Evolutionary conservation across 1,140 invertebrate genomes (phyloP), one percentile per base, ranked within the genome.

Genomic region (Heliconius eleuchia): DNA sequence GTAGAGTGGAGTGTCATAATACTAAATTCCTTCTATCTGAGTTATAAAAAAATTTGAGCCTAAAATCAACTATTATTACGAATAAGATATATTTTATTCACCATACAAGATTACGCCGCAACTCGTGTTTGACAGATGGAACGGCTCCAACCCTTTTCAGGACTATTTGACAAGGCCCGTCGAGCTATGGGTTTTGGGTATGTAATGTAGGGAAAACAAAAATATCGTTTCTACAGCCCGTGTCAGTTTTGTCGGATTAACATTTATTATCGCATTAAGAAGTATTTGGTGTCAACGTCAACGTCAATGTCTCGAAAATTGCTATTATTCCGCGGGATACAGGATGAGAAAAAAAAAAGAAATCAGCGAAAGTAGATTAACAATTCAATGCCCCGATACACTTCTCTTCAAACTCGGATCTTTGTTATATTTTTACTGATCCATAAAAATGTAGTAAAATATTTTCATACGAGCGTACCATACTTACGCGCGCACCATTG

Each of bases 381-480:
- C 27, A 66, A 66, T 66, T 66, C 27, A 66, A 66, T 66, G 60
- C 57, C 8, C 57, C 57, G 57, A 66, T 66, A 66, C 57, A 66
- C 57, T 66, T 66, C 3, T 3, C 27, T 30, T 30, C 11, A 66
- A 66, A 66, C 60, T 66, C 27, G 3, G 27, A 66, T 66, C 60
- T 66, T 66, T 66, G 60, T 66, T 66, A 30, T 6, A 66, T 66
- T 66, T 66, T 66, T 66, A 66, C 23, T 66, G 60, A 30, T 7
- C 60, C 11, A 66, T 66, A 66, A 66, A 66, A 66, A 30, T 66
- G 60, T 66, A 66, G 60, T 66, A 66, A 66, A 66, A 66, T 66
- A 23, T 1, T 66, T 66, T 30, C 60, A 66, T 66, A 66, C 18
- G 50, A 52, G 50, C 6, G 2, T 66, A 27, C 13, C 5, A 66